These are phyloP conservation scores for Dyspetes luteomarginatus DNA, from an alignment of 2,888 invertebrate genomes.

Conservation along the genomic window DNA sequence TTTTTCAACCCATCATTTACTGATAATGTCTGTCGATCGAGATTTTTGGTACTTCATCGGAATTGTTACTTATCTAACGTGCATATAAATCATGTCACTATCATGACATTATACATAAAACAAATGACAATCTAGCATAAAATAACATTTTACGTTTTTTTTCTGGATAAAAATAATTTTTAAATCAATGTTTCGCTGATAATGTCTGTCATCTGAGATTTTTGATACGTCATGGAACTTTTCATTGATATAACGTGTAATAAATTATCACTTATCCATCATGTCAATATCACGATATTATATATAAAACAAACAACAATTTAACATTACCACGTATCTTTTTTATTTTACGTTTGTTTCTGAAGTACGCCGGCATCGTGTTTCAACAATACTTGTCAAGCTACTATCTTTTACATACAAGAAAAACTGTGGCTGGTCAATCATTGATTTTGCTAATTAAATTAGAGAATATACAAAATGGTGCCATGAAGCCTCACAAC, in stretches of 20 bases:
- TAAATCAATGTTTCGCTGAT: not conserved
- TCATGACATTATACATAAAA: constrained; percentile 18
- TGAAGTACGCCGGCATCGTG: constrained; percentile 76
- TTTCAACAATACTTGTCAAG: constrained; percentile 4
- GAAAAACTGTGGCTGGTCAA: constrained; percentile 32
- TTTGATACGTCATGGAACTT: not conserved
- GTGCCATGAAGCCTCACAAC: constrained; percentile 72
- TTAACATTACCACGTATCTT: constrained; percentile 73
- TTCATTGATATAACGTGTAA: constrained; percentile 1
- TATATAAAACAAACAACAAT: constrained; percentile 20
- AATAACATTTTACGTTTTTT: no score
- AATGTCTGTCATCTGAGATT: not conserved
- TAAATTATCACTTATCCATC: not conserved
- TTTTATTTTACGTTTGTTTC: constrained; percentile 74
- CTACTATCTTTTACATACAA: constrained; percentile 42
- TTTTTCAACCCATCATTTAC: not conserved
- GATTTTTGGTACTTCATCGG: not conserved
- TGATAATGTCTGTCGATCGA: not conserved
- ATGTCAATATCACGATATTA: not conserved
- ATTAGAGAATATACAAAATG: constrained; percentile 66
- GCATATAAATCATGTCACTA: not conserved
- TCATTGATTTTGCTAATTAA: constrained; percentile 73
- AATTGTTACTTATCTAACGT: constrained; percentile 4
- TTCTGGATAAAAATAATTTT: not conserved
- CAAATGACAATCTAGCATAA: constrained; percentile 4